Conservation (phyloP, 2,113 vertebrate genomes). For the Sakesphorus luctuosus region DNA sequence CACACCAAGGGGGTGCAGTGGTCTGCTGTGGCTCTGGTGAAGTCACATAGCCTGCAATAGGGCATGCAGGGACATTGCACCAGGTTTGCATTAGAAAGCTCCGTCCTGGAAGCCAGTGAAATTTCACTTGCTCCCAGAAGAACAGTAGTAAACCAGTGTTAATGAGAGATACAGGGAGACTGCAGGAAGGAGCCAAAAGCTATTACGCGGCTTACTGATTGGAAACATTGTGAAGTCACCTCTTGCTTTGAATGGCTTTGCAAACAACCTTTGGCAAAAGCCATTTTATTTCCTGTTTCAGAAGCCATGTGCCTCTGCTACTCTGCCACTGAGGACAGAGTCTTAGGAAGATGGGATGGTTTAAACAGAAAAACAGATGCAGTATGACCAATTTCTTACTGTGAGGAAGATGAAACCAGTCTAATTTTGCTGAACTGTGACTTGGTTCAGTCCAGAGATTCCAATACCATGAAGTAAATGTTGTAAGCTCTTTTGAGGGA, state of each 20-base stretch:
- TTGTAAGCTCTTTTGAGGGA: slow-evolving; percentile 35
- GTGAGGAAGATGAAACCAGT: slow-evolving; percentile 48
- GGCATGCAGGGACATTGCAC: neutral
- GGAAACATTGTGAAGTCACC: slow-evolving; percentile 12
- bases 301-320: neutral
- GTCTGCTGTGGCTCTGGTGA: neutral
- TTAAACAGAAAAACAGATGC: slow-evolving; percentile 37
- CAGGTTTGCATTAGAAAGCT: neutral
- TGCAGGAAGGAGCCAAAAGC: slow-evolving; percentile 29
- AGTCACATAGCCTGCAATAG: neutral
- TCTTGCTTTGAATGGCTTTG: neutral
- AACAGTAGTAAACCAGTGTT: slow-evolving; percentile 38
- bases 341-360: neutral
- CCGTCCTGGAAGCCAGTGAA: slow-evolving; percentile 24
- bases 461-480: slow-evolving; percentile 25
- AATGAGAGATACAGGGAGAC: slow-evolving; percentile 51
- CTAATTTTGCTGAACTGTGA: slow-evolving; percentile 51
- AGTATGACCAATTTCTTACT: slow-evolving; percentile 22
- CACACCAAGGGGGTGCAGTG: neutral
- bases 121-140: slow-evolving; percentile 31
- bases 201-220: neutral
- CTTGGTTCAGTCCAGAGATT: slow-evolving; percentile 51
- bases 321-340: neutral
- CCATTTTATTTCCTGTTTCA: slow-evolving; percentile 28
- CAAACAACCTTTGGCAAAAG: slow-evolving; percentile 35